Base-by-base conservation (phyloP, 2,888 invertebrate genomes). In the Eudasyphora cyanicolor region DNA sequence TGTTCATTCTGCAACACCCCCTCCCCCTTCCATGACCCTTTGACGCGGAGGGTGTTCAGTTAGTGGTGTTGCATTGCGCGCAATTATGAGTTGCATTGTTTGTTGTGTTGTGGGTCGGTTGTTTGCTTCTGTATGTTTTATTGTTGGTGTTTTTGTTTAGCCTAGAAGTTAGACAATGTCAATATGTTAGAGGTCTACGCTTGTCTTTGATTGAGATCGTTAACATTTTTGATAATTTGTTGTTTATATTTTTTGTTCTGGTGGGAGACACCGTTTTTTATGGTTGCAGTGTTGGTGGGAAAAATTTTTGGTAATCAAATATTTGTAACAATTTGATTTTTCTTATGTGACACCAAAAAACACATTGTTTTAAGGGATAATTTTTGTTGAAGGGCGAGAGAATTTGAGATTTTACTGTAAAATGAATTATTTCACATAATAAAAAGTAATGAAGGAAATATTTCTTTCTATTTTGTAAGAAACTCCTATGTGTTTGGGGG, bases 1-100 rank as follows among this genome's bases (percentile, higher is more conserved):
- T n/a, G n/a, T n/a, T n/a, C n/a, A n/a, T n/a, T n/a, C n/a, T n/a
- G n/a, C n/a, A n/a, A n/a, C n/a, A 64, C 35, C 67, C 35, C 32
- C 14, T 29, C n/a, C n/a, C n/a, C n/a, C n/a, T n/a, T n/a, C n/a
- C n/a, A n/a, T 49, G n/a, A 27, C n/a, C 17, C 12, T 24, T 14
- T 32, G 49, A 17, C 3, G 49, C n/a, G n/a, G n/a, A n/a, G n/a
- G n/a, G n/a, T n/a, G 24, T 14, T 57, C 57, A 51, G 5, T 51
- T 51, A 1, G 2, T 51, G 51, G 57, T 57, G 57, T 24, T 14
- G 2, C 19, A 19, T n/a, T 7, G 51, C 17, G 19, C 27, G 69
- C 90, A 90, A 90, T 90, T 90, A 90, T 87, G 82, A 82, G 80
- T 82, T 87, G 86, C 86, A 89, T 90, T 90, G 89, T 90, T 89